Evolutionary conservation across 2,888 invertebrate species (phyloP).

Genomic region (Ectemnius cavifrons): DNA sequence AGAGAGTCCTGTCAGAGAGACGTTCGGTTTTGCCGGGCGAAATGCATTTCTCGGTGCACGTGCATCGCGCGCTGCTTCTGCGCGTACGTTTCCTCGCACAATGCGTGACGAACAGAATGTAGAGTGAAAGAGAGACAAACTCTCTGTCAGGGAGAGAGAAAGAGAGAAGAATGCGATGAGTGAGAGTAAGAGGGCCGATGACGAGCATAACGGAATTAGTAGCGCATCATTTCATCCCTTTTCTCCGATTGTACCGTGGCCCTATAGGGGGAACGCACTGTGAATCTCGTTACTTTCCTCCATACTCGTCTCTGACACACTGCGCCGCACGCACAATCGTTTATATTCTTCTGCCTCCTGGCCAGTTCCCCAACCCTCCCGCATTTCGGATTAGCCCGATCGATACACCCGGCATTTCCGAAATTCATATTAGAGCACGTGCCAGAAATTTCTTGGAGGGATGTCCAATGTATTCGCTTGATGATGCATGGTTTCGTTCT

Average conservation of each 20-base stretch:
- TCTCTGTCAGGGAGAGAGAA: background rate
- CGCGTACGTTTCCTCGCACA: conserved; percentile 45
- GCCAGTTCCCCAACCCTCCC: conserved; percentile 21
- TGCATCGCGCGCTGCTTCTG: conserved; percentile 41
- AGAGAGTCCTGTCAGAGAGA: background rate
- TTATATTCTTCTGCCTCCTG: conserved; percentile 13
- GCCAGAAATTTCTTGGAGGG: too few species aligned
- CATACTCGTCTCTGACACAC: conserved; percentile 30
- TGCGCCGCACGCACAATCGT: conserved; percentile 1
- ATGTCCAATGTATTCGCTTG: too few species aligned
- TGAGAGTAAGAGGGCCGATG: conserved; percentile 36
- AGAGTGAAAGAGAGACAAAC: background rate
- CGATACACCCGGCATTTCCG: background rate
- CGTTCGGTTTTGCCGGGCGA: conserved; percentile 19
- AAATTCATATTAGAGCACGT: too few species aligned
- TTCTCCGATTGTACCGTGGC: conserved; percentile 55
- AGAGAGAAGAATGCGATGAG: background rate
- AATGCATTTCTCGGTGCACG: conserved; percentile 57
- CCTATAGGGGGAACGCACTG: conserved; percentile 20
- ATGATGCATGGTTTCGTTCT: too few species aligned
- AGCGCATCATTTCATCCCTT: conserved; percentile 73
- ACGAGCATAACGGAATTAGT: conserved; percentile 73
- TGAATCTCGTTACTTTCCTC: conserved; percentile 59
- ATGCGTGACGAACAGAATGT: conserved; percentile 45
- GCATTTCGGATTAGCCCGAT: background rate